A percentile compares a stretch with the other conserved stretches of the same genome.
Evolutionary conservation across 2,888 invertebrate genomes (phyloP).

Genomic region (Torymus aiolomorphi): DNA sequence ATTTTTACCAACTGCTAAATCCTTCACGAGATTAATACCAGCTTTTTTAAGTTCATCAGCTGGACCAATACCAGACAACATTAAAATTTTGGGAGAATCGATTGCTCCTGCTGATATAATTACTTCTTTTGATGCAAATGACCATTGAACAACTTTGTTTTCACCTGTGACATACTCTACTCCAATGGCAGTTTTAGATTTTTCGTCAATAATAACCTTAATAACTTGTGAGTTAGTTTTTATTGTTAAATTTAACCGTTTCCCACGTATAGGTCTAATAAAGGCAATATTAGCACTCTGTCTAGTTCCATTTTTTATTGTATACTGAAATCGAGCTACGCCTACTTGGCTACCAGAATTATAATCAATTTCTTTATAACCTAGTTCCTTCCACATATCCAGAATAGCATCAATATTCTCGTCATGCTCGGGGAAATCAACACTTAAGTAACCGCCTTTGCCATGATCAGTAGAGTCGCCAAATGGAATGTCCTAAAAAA

Average conservation of each 20-base stretch:
- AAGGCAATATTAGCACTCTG: conserved; percentile 46
- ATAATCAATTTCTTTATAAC: conserved; percentile 25
- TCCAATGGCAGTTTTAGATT: conserved; percentile 31
- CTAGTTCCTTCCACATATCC: conserved; percentile 30
- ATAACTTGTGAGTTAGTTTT: conserved; percentile 14
- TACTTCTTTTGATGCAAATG: conserved; percentile 33
- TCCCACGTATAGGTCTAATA: conserved; percentile 42
- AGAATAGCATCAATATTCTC: conserved; percentile 19
- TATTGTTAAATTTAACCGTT: conserved; percentile 58
- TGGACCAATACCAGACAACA: conserved; percentile 44
- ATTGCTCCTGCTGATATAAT: conserved; percentile 32
- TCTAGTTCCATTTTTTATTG: conserved; percentile 25
- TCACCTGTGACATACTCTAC: conserved; percentile 27
- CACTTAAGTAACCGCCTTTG: conserved; percentile 26
- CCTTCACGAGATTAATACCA: not conserved
- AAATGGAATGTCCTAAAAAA: not conserved
- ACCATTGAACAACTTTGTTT: not conserved
- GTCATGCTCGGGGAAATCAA: not conserved
- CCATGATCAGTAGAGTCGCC: not conserved
- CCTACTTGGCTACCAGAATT: conserved; percentile 35
- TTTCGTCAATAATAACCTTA: conserved; percentile 22
- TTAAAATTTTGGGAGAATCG: conserved; percentile 36
- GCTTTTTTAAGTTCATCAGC: not conserved
- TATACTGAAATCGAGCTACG: conserved; percentile 1
- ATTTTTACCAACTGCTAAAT: conserved; percentile 32